Evolutionary conservation across 2,113 vertebrate genomes (phyloP).

Genomic region (Gadus chalcogrammus): DNA sequence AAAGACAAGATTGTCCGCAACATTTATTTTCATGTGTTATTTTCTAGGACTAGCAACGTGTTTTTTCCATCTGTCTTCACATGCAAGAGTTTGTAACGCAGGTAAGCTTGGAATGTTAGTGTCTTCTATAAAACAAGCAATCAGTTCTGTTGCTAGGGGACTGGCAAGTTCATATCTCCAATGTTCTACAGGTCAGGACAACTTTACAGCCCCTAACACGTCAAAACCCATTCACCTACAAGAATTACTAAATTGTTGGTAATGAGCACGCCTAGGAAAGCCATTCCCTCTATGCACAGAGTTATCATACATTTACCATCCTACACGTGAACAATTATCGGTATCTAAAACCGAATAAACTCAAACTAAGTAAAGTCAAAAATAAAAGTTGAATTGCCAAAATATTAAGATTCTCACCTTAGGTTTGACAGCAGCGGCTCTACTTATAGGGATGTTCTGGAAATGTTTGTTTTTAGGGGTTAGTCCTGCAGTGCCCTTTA

Average conservation of each 20-base stretch:
- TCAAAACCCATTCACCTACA: slow-evolving; percentile 24
- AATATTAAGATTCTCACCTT: slow-evolving; percentile 62
- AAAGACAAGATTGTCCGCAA: not conserved
- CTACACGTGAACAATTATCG: not conserved
- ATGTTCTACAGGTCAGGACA: not conserved
- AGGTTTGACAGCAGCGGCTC: slow-evolving; percentile 43
- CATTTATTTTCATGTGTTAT: slow-evolving; percentile 28
- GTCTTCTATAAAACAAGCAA: not conserved
- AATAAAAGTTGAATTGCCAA: not conserved
- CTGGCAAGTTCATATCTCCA: not conserved
- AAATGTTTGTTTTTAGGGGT: slow-evolving; percentile 56
- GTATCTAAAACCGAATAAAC: too few species aligned
- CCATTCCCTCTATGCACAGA: not conserved
- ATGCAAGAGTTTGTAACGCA: slow-evolving; percentile 42
- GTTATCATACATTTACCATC: not conserved
- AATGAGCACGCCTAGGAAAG: not conserved
- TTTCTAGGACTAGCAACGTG: slow-evolving; percentile 12
- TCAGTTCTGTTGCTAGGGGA: slow-evolving; percentile 16
- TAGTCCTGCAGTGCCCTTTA: slow-evolving; percentile 62
- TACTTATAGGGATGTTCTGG: slow-evolving; percentile 56
- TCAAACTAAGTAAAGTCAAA: not conserved
- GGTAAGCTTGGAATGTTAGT: slow-evolving; percentile 6
- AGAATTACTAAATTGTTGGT: slow-evolving; percentile 9
- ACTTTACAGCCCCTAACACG: not conserved
- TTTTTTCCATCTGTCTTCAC: slow-evolving; percentile 35